Evolutionary conservation across 1,140 invertebrate genomes (phyloP), one percentile per base, ranked within the genome.

Genomic region (Cepaea nemoralis): DNA sequence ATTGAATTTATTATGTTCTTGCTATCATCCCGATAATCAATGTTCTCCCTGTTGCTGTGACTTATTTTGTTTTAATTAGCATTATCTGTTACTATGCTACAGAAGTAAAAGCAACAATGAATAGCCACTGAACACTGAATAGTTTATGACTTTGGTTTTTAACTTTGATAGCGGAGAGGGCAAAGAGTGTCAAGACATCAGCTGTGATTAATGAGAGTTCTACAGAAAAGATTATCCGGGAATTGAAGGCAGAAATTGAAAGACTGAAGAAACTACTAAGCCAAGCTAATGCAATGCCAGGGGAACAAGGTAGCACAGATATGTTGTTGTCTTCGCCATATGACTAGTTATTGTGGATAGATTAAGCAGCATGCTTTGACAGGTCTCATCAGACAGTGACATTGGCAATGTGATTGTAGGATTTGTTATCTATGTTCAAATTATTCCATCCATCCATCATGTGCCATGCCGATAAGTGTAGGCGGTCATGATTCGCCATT

Each of bases 121-220:
- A n/a, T n/a, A n/a, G n/a, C n/a, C n/a, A n/a, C n/a, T n/a, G n/a
- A n/a, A n/a, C n/a, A n/a, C n/a, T n/a, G n/a, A n/a, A n/a, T 55
- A 55, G n/a, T 10, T 55, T 45, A 22, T 55, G n/a, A 19, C 50
- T 22, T 55, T 22, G 22, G 3, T 55, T 77, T 63, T 63, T 77
- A 33, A 40, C 71, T 24, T 22, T 80, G 24, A 33, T 75, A 91
- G 90, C 94, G 82, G 93, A 94, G 87, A 88, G 93, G 80, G 93
- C 93, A 0, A 94, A 94, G 87, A 90, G 92, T 79, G 94, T 94
- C 78, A 93, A 93, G 83, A 94, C 93, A 31, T 91, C 90, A 63
- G 93, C 94, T 0, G 90, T 91, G 0, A 89, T 94, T 8, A 94
- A 94, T 85, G 93, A 94, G 86, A 93, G 93, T 83, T 91, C 92